Base-by-base conservation (phyloP, 2,888 invertebrate species). In the Eledona agricola region DNA sequence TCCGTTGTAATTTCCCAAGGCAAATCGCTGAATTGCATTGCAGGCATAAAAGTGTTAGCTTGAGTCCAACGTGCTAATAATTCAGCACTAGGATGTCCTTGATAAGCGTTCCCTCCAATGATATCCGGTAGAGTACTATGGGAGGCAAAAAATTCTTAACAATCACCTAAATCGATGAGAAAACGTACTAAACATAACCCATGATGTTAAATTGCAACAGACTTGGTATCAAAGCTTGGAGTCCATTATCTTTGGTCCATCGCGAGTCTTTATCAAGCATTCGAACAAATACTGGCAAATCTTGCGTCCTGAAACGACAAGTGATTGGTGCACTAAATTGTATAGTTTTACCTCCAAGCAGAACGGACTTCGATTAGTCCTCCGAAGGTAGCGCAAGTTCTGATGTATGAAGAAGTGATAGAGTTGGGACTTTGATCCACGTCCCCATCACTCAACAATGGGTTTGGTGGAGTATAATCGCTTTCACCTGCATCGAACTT, bases 401-500 rank as follows among this genome's bases (percentile, higher is more conserved):
- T 73, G 5, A 85, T 80, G 66, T 84, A 88, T 0, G 77, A 66
- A 10, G 75, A 73, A 2, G 84, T 83, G 37, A 81, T 79, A 58
- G 80, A 73, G 4, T 81, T 82, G 0, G 87, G 87, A 23, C 82
- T 81, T 0, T 79, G 60, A 16, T 83, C 80, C 1, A 74, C 71
- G 25, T 81, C 77, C 0, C 81, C 84, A 3, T 15, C 28, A 20
- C 76, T 80, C 10, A 58, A 29, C 23, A 60, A 62, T 1, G 61
- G 51, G 60, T 83, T 79, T 72, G 83, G 80, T 17, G 87, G 87
- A 25, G 84, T 75, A 83, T 85, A 89, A 60, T 84, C 83, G 0
- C 81, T 79, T 72, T 91, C 90, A 12, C 91, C 93, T 26, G 90
- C 91, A 65, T 92, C 90, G 64, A 92, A 91, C 76, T 91, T 91